These are phyloP conservation scores for Cerceris rybyensis DNA, from an alignment of 2,888 invertebrate genomes.

Conservation along the genomic window DNA sequence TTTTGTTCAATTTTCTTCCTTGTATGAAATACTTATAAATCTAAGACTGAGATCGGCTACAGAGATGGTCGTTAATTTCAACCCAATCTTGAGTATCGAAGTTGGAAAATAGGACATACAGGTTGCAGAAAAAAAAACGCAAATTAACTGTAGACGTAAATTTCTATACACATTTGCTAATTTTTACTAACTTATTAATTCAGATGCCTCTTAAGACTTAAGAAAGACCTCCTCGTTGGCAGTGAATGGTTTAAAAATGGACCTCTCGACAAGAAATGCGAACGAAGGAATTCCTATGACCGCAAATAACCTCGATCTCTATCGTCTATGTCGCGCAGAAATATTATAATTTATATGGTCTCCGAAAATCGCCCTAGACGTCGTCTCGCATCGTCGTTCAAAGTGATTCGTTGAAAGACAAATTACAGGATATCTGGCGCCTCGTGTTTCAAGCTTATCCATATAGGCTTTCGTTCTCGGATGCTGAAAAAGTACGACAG, in stretches of 20 bases:
- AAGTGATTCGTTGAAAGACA: constrained; percentile 60
- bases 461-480: constrained; percentile 22
- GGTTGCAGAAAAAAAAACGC: too few species aligned
- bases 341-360: constrained; percentile 37
- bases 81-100: too few species aligned
- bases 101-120: too few species aligned
- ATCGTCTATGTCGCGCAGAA: constrained; percentile 3
- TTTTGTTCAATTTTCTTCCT: too few species aligned
- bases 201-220: not conserved
- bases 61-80: too few species aligned
- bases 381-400: constrained; percentile 21
- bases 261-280: not conserved
- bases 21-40: too few species aligned
- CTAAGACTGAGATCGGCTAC: too few species aligned
- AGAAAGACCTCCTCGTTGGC: not conserved
- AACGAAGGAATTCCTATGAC: not conserved
- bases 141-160: too few species aligned
- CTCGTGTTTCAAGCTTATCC: constrained; percentile 36
- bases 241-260: not conserved
- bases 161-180: too few species aligned
- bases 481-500: not conserved
- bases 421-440: constrained; percentile 61
- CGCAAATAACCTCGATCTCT: not conserved
- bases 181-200: too few species aligned
- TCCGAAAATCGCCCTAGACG: constrained; percentile 25